Evolutionary conservation across 2,113 vertebrate genomes (phyloP), one percentile per base, ranked within the genome.

Genomic region (Cryptotis parvus): DNA sequence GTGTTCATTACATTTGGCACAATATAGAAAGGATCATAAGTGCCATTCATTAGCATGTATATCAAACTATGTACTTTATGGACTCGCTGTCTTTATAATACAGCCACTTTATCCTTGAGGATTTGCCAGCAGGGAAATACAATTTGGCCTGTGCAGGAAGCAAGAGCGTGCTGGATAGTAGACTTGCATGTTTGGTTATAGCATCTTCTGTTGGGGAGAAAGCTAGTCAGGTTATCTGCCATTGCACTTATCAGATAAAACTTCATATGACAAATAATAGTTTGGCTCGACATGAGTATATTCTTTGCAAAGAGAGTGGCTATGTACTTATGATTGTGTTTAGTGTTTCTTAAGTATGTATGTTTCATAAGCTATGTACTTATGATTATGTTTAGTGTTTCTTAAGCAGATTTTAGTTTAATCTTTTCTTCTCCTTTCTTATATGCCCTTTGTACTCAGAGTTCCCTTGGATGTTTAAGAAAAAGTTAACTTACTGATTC

Each of bases 331-430:
- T 84, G 61, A 82, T 55, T 61, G 7, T 3, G 14, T 31, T 58
- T 26, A 4, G 8, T 66, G 27, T 43, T 94, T 94, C 58, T 91
- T 74, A 91, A 84, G 31, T 31, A 65, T 65, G 26, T 31, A n/a
- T n/a, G n/a, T n/a, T n/a, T n/a, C n/a, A n/a, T n/a, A n/a, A n/a
- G 24, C 16, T 24, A 18, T 33, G 93, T n/a, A 22, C 55, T 43
- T 26, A 20, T 84, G 61, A 82, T 55, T 31, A 65, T 65, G 26
- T 31, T 58, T 26, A 4, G 8, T 66, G 27, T 43, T 94, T 94
- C 58, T 91, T 74, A 91, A 84, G 31, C 68, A 92, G 18, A 6
- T 63, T 61, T 45, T 58, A 39, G 12, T 11, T 69, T 27, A 0
- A 65, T 52, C 6, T 49, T 49, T 16, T 79, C 77, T 73, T 55